Evolutionary conservation across 2,888 invertebrate species (phyloP), one percentile per base, ranked within the genome.

Genomic region (Plebejus anna): DNA sequence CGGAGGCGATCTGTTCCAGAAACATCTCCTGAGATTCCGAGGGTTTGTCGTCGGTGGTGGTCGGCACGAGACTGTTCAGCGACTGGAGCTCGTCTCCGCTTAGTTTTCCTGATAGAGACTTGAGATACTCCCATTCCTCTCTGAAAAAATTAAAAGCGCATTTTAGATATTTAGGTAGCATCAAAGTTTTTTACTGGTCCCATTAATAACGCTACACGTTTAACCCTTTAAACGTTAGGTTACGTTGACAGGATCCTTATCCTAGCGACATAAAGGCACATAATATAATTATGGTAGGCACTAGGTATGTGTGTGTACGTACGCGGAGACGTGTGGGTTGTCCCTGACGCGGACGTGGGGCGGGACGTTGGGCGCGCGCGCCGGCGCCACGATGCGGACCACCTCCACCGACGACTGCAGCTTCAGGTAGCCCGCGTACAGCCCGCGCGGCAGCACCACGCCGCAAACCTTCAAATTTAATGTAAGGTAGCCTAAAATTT

Each of bases 311-410:
- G 28, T 55, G 32, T 70, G 78, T 82, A 95, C 96, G 95, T 91
- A 98, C 98, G 97, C 97, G 16, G 98, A 98, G 0, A 99, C 98
- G 87, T 99, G 99, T 1, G 99, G 97, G 92, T 99, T 99, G 82
- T 98, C 98, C 79, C 99, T 94, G 59, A 99, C 96, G 88, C 98
- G 97, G 80, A 97, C 97, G 87, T 98, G 98, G 0, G 99, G 99
- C 81, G 99, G 95, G 81, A 99, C 97, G 88, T 99, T 99, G 4
- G 99, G 99, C 1, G 97, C 96, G 84, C 97, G 97, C 76, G 97
- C 96, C 0, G 98, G 98, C 38, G 99, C 99, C 72, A 99, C 97
- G 11, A 99, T 96, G 84, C 98, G 96, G 72, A 99, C 97, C 78
- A 98, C 96, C 88, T 99, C 99, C 77, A 99, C 98, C 1, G 99